Evolutionary conservation across 2,113 vertebrate species (phyloP).

Genomic region (Dipodomys spectabilis): DNA sequence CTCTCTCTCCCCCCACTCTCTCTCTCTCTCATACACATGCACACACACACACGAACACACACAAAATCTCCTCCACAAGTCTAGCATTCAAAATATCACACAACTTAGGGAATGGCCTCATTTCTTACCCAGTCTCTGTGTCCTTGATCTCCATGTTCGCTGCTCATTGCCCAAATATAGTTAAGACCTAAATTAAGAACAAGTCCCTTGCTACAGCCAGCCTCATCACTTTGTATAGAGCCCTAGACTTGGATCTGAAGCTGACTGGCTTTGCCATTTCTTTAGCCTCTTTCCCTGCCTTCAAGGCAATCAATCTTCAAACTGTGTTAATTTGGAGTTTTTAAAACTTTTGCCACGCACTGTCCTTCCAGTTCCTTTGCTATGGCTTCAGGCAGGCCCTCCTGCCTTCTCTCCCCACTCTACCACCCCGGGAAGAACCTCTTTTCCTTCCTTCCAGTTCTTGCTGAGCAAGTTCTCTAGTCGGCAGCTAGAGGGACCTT

Average conservation of each 20-base stretch:
- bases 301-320: conserved; percentile 36
- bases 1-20: not conserved
- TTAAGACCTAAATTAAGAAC: conserved; percentile 71
- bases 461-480: not conserved
- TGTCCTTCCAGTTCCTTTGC: not conserved
- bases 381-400: not conserved
- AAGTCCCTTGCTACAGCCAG: not conserved
- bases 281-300: not conserved
- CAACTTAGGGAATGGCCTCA: conserved; percentile 54
- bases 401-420: rapidly evolving
- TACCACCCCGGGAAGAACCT: not conserved
- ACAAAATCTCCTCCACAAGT: conserved; percentile 25
- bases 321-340: not conserved
- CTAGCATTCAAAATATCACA: conserved; percentile 52
- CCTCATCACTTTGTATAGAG: not conserved
- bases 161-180: conserved; percentile 49
- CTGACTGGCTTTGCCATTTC: not conserved
- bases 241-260: not conserved
- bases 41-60: not conserved
- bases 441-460: not conserved
- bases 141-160: not conserved
- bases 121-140: conserved; percentile 31
- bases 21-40: not conserved
- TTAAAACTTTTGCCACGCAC: not conserved
- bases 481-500: not conserved